These are phyloP conservation scores for Bolinopsis microptera DNA, from an alignment of 37 sponge, comb jelly and placozoan genomes.

Conservation along the genomic window DNA sequence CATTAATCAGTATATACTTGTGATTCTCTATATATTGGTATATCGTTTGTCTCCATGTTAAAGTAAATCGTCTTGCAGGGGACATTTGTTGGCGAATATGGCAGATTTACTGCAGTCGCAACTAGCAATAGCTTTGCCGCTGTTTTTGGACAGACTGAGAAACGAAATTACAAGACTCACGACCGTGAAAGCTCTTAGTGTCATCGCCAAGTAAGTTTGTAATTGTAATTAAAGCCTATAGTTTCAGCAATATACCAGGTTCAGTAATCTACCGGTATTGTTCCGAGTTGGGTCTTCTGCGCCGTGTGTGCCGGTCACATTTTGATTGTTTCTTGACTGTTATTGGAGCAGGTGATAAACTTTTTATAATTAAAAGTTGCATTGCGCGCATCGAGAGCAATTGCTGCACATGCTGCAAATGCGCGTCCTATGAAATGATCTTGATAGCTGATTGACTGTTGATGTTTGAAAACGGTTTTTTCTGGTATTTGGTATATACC, in stretches of 20 bases:
- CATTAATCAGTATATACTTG: neutral
- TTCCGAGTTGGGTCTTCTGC: neutral
- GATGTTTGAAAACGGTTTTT: no score
- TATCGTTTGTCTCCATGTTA: neutral
- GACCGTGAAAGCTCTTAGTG: conserved; percentile 84
- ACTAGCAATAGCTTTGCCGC: conserved; percentile 81
- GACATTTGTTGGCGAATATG: conserved; percentile 80
- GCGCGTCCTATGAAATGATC: no score
- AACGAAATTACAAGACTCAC: conserved; percentile 96
- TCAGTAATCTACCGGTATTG: neutral
- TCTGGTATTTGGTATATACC: no score
- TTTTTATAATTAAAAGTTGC: neutral
- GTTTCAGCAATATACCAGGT: no score
- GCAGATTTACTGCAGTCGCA: conserved; percentile 76
- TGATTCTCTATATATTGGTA: neutral
- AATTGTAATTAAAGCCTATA: no score
- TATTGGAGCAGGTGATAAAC: conserved; percentile 1
- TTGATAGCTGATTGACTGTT: no score
- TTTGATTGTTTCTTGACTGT: neutral
- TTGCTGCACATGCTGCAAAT: neutral
- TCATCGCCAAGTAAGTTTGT: conserved; percentile 79
- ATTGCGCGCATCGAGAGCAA: neutral
- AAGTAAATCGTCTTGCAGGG: conserved; percentile 71
- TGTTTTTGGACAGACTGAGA: conserved; percentile 86
- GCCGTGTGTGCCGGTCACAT: conserved; percentile 14